Evolutionary conservation across 1,140 invertebrate genomes (phyloP), one percentile per base, ranked within the genome.

Genomic region (Cydia pomonella): DNA sequence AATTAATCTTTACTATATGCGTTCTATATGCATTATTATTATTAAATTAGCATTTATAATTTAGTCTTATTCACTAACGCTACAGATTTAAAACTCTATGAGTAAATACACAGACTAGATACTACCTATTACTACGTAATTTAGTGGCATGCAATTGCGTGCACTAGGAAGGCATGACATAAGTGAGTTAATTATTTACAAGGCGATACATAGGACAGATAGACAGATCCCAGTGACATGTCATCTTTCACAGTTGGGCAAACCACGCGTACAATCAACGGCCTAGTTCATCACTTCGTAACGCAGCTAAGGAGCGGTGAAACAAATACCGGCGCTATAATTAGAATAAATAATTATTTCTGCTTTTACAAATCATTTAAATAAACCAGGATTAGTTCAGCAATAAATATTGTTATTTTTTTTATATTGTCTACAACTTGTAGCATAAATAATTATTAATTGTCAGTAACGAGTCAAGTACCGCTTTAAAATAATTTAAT

Each of bases 1-100:
- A 33, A 79, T 84, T 85, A 81, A 79, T 81, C 76, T 78, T 74
- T 63, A 73, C 72, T 59, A 33, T 18, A 73, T 25, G 73, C 29
- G 13, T 69, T 18, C 6, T 38, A 38, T 2, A 33, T 18, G n/a
- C 27, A 38, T 38, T 69, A 21, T 21, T 6, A n/a, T 18, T n/a
- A 18, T 29, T 29, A 64, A 33, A 38, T 66, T 33, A 38, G 64
- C 33, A 38, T 33, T 12, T 44, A 69, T 33, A 33, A 18, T n/a
- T 29, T 9, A 69, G 64, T 69, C 7, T 38, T n/a, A 6, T 33
- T 27, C 4, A 69, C 63, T 29, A 38, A n/a, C 23, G 27, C 64
- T 69, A 69, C 64, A 66, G 16, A 29, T 18, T n/a, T 69, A 69
- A 69, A 41, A 33, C 16, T 50, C 16, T 18, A 4, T n/a, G 18